Base-by-base conservation (phyloP, 2,888 invertebrate species). In the Meiosimyza decipiens region DNA sequence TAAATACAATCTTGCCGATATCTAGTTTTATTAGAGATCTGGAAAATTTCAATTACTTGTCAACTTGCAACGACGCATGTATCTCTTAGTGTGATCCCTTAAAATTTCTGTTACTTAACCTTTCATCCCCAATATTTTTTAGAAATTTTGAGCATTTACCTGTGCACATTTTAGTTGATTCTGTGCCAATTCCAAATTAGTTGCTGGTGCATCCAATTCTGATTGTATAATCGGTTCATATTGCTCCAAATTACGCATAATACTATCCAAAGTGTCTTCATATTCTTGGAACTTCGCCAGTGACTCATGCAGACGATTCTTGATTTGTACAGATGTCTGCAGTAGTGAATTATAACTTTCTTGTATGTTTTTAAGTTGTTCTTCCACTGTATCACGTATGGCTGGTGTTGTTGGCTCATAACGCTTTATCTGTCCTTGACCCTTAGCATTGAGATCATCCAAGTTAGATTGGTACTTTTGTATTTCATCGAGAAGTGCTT, bases 231-330 rank as follows among this genome's bases (percentile, higher is more conserved):
- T 90, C 0, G 93, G 92, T 80, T 96, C 95, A 80, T 93, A 94
- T 57, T 90, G 89, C 79, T 95, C 94, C 81, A 97, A 88, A 84
- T 95, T 95, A 62, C 89, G 89, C 89, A 94, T 90, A 69, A 97
- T 96, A 79, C 93, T 94, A 81, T 94, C 94, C 73, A 98, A 87
- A 0, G 95, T 95, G 75, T 95, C 94, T 86, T 97, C 97, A 82
- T 98, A 98, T 83, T 96, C 95, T 84, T 95, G 93, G 88, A 98
- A 98, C 85, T 97, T 97, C 47, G 93, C 92, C 74, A 97, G 87
- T 0, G 97, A 96, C 82, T 98, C 97, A 50, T 93, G 89, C 50
- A 98, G 88, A 52, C 97, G 92, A 78, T 93, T 93, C 84, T 95
- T 94, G 74, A 98, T 98, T 87, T 98, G 97, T 60, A 95, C 86